These are phyloP conservation scores for Oncorhynchus clarkii DNA, from an alignment of 2,113 vertebrate genomes.

Conservation along the genomic window DNA sequence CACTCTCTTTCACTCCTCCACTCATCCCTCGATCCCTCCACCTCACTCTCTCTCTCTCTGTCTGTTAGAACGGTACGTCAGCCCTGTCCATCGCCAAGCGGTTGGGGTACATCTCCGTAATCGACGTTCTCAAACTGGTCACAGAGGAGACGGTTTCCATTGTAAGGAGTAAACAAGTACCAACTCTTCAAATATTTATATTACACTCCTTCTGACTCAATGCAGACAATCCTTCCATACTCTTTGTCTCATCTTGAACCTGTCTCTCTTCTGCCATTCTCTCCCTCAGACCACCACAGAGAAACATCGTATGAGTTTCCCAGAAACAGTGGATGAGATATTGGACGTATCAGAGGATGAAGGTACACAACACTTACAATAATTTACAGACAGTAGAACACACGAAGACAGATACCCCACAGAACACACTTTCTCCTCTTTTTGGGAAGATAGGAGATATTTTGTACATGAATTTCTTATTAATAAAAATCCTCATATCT, in stretches of 20 bases:
- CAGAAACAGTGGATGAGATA: constrained; percentile 93
- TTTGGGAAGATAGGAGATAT: no score
- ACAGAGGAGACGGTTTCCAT: constrained; percentile 81
- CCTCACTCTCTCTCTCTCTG: not conserved
- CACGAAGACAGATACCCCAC: no score
- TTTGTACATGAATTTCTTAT: no score
- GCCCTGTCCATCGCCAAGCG: constrained; percentile 91
- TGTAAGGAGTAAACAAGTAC: constrained; percentile 69
- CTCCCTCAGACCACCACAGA: constrained; percentile 74
- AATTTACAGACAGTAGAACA: no score
- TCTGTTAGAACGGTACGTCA: constrained; percentile 84
- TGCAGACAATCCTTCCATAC: no score
- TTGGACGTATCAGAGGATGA: constrained; percentile 96
- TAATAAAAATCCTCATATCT: no score
- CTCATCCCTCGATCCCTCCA: not conserved
- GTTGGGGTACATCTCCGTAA: constrained; percentile 96
- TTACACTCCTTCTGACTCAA: no score
- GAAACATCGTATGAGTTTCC: constrained; percentile 96
- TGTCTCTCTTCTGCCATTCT: not conserved
- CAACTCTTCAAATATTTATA: not conserved
- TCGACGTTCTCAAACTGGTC: constrained; percentile 92
- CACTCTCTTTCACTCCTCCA: not conserved
- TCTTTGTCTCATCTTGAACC: no score
- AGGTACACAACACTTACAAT: constrained; percentile 73
- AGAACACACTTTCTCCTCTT: no score